phyloP scores from a whole-genome alignment of 2,113 vertebrate species.

The Macrotis lagotis region DNA sequence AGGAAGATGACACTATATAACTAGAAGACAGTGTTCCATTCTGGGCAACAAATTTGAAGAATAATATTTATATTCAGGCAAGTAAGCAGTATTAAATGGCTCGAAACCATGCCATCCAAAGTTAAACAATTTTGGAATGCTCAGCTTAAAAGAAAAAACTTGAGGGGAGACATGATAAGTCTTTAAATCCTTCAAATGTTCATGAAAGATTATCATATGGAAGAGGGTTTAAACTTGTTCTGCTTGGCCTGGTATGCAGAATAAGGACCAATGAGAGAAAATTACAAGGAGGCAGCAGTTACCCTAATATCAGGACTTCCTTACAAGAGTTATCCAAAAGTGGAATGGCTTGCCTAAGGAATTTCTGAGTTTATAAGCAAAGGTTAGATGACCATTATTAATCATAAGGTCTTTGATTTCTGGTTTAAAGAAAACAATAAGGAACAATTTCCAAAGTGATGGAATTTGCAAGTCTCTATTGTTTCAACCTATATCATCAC shows the following conservation, averaged over 20 bases:
- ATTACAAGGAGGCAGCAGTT: background rate
- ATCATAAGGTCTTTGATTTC: background rate
- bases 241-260: background rate
- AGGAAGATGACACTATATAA: background rate
- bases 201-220: background rate
- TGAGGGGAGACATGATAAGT: background rate
- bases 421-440: background rate
- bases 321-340: background rate
- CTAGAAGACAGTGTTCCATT: background rate
- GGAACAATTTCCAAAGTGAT: background rate
- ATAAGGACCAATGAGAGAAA: background rate
- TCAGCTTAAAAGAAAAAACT: background rate
- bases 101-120: background rate
- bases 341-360: background rate
- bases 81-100: background rate
- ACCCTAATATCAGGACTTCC: background rate
- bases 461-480: background rate
- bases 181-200: background rate
- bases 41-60: background rate
- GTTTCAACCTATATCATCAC: background rate
- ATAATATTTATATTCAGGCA: background rate
- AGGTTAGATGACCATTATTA: background rate
- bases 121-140: background rate
- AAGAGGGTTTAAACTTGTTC: background rate
- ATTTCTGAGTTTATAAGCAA: background rate